Evolutionary conservation across 2,888 invertebrate species (phyloP), one percentile per base, ranked within the genome.

Genomic region (Plusia festucae): DNA sequence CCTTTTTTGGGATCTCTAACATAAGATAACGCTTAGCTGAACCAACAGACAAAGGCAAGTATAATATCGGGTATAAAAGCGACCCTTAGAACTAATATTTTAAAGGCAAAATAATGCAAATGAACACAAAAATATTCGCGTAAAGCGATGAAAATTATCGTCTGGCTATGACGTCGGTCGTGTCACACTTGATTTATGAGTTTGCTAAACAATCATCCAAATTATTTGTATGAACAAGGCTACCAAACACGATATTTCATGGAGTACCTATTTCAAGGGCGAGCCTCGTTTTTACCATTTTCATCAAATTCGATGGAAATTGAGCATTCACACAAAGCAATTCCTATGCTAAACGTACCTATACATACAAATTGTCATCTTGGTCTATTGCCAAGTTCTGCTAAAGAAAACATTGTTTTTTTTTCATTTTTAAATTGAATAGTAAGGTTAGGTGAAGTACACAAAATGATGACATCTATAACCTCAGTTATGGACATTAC

Each of bases 181-280:
- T 68, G 82, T 76, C 79, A 68, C 52, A 44, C 40, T 68, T 70
- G 79, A 79, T 79, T 73, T 79, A 79, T 81, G 79, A 68, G 73
- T 53, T 78, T 72, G 79, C 76, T 62, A 75, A 76, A 72, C 76
- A 72, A 73, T 73, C 63, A 74, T 74, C 67, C 73, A 82, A 82
- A 68, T 81, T 81, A 81, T 79, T 79, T 73, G 79, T 76, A 76
- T 81, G 76, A 65, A 79, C 76, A 79, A 53, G 73, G 65, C 46
- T 46, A 53, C 49, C 32, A 30, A 40, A 44, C 53, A 56, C 60
- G 66, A 68, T 66, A 44, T 53, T 62, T 61, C 60, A 46, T 68
- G 70, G n/a, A n/a, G n/a, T n/a, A 76, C 68, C 75, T 30, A 58
- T 44, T 51, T 63, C 67, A 78, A 80, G 78, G 78, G 53, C 60